Base-by-base conservation (phyloP, 2,888 invertebrate genomes). In the Lissocephala sabroskyi region DNA sequence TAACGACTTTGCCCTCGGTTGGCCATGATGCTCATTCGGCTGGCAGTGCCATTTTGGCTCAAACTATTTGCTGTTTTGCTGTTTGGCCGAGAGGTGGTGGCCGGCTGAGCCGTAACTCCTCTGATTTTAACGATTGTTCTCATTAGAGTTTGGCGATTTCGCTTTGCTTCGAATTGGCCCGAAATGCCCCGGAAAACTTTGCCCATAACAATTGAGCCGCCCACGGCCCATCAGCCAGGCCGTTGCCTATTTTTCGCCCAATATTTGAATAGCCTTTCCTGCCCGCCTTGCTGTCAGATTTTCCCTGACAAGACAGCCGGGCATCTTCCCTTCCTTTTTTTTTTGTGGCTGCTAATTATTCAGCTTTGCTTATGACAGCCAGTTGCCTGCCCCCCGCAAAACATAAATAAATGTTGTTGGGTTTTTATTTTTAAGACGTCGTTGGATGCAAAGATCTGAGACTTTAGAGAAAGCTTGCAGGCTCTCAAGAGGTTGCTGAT, bases 141-240 rank as follows among this genome's bases (percentile, higher is more conserved):
- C 67, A 66, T 77, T 77, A 62, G 71, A 60, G 58, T 74, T 74
- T 56, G 39, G 49, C 51, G 60, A 65, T 67, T 75, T 57, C 44
- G 47, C 51, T 50, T 45, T 2, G 13, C 4, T 19, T 18, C 11
- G 13, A 4, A 3, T 56, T 49, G 43, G 37, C 37, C 26, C 39
- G 26, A 51, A 19, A 40, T 11, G 39, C 29, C 26, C 45, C 39
- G 6, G 18, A 49, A 66, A 64, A 59, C 52, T 71, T 71, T 56
- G 37, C 32, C 50, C 62, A 71, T 71, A 75, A 78, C 76, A 71
- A 64, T 78, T 64, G 65, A n/a, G n/a, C n/a, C n/a, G n/a, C 55
- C 59, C 65, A 49, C 51, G 49, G 43, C 33, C 14, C 23, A 3
- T 5, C 4, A 23, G 7, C 7, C 23, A 5, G 23, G 23, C 23